A percentile compares a stretch with the other conserved stretches of the same genome.
Evolutionary conservation across 2,797 vertebrate species (phyloP).

Genomic region (Odontamblyopus rebecca): DNA sequence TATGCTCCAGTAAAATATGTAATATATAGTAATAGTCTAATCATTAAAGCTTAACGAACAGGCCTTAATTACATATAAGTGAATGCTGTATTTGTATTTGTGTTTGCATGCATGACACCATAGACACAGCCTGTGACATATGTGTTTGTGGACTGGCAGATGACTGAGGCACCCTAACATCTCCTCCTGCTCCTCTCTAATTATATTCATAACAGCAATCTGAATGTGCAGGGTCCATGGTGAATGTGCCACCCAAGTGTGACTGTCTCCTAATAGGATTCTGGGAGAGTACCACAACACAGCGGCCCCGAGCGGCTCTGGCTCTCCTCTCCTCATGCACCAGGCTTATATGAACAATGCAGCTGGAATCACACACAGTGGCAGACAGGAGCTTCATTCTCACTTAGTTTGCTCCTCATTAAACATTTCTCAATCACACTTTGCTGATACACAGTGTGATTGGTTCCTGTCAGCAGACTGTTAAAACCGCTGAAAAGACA

Average conservation of each 20-base stretch:
- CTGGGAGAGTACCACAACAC: slow-evolving; percentile 67
- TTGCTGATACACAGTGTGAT: slow-evolving; percentile 6
- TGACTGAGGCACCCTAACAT: slow-evolving; percentile 53
- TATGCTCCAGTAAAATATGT: background rate
- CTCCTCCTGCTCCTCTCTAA: slow-evolving; percentile 73
- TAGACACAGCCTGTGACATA: slow-evolving; percentile 36
- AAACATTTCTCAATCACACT: slow-evolving; percentile 30
- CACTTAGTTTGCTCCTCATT: slow-evolving; percentile 26
- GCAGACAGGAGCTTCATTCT: slow-evolving; percentile 36
- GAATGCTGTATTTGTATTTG: slow-evolving; percentile 2
- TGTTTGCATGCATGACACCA: slow-evolving; percentile 36
- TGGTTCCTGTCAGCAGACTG: slow-evolving; percentile 6
- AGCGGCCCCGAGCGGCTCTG: slow-evolving; percentile 65
- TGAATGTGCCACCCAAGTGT: slow-evolving; percentile 83
- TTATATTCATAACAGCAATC: slow-evolving; percentile 84
- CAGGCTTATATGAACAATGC: slow-evolving; percentile 20
- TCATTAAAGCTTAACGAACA: background rate
- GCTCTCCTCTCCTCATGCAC: slow-evolving; percentile 37
- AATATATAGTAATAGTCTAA: background rate
- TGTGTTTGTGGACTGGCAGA: slow-evolving; percentile 60
- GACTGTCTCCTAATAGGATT: slow-evolving; percentile 79
- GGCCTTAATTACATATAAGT: background rate
- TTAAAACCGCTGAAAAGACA: slow-evolving; percentile 11
- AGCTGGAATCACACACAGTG: slow-evolving; percentile 39
- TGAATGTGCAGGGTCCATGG: slow-evolving; percentile 81